These are phyloP conservation scores for Rhabdophis nuchalis DNA, from an alignment of 2,797 vertebrate genomes.

Conservation along the genomic window DNA sequence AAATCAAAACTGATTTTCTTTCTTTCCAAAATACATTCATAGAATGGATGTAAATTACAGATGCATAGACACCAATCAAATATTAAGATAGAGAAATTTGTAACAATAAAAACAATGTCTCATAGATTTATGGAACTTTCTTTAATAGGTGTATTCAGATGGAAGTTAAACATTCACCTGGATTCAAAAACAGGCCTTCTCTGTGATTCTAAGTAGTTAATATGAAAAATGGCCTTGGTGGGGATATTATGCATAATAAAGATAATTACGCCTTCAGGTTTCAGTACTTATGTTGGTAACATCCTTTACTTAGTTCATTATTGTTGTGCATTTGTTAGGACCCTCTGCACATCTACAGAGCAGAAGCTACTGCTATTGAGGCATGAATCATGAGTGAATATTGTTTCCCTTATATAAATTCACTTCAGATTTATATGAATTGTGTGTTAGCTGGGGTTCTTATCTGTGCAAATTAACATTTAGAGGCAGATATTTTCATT, in stretches of 20 bases:
- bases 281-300: neutral
- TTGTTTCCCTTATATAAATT: neutral
- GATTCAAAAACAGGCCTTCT: neutral
- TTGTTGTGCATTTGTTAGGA: neutral
- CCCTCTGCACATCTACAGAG: neutral
- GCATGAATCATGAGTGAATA: neutral
- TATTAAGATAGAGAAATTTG: neutral
- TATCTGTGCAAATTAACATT: neutral
- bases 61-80: neutral
- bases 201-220: neutral
- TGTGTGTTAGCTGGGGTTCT: neutral
- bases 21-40: neutral
- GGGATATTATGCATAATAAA: neutral
- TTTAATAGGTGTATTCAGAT: neutral
- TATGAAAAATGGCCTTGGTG: neutral
- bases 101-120: neutral
- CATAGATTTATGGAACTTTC: neutral
- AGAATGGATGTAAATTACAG: neutral
- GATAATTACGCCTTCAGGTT: neutral
- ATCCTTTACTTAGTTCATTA: neutral
- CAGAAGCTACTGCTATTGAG: neutral
- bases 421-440: neutral
- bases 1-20: neutral
- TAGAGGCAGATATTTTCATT: neutral
- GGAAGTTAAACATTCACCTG: neutral